Conservation (phyloP, 2,888 invertebrate species). For the Panopea generosa region DNA sequence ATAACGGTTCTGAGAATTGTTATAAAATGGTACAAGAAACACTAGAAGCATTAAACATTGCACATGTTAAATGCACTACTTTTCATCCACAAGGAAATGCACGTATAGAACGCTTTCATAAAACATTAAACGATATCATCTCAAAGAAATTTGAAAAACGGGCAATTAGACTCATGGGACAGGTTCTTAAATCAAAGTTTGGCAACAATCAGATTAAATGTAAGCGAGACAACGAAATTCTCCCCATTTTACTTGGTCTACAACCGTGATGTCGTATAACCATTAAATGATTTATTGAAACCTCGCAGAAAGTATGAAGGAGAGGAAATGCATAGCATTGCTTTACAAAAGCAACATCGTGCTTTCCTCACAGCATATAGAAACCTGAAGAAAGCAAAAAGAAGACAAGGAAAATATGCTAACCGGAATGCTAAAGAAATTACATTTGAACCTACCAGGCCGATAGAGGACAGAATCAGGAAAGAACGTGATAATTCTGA, state of each 20-base stretch:
- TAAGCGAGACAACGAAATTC: slow-evolving; percentile 35
- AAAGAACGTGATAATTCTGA: slow-evolving; percentile 13
- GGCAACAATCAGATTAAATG: slow-evolving; percentile 41
- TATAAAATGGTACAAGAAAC: too few species aligned
- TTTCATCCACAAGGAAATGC: too few species aligned
- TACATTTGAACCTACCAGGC: slow-evolving; percentile 15
- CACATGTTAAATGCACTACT: too few species aligned
- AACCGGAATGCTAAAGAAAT: slow-evolving; percentile 34
- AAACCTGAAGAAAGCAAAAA: slow-evolving; percentile 40
- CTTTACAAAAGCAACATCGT: slow-evolving; percentile 51
- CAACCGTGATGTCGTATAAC: slow-evolving; percentile 51
- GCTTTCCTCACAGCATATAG: slow-evolving; percentile 34
- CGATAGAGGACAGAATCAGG: slow-evolving; percentile 49
- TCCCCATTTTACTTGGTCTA: slow-evolving; percentile 56
- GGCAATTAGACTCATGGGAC: slow-evolving; percentile 45
- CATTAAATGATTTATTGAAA: slow-evolving; percentile 51
- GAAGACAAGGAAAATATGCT: slow-evolving; percentile 46
- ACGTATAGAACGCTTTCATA: too few species aligned
- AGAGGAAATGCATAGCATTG: slow-evolving; percentile 51
- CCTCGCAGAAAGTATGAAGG: slow-evolving; percentile 46
- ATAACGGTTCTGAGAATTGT: too few species aligned
- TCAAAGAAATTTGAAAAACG: slow-evolving; percentile 30
- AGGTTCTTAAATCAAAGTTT: slow-evolving; percentile 45
- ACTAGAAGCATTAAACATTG: too few species aligned
- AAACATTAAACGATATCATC: slow-evolving; percentile 29